Percentiles rank a stretch among this genome's conserved stretches.
These are phyloP conservation scores for Gerris lacustris DNA, from an alignment of 2,888 invertebrate species.

Conservation along the genomic window DNA sequence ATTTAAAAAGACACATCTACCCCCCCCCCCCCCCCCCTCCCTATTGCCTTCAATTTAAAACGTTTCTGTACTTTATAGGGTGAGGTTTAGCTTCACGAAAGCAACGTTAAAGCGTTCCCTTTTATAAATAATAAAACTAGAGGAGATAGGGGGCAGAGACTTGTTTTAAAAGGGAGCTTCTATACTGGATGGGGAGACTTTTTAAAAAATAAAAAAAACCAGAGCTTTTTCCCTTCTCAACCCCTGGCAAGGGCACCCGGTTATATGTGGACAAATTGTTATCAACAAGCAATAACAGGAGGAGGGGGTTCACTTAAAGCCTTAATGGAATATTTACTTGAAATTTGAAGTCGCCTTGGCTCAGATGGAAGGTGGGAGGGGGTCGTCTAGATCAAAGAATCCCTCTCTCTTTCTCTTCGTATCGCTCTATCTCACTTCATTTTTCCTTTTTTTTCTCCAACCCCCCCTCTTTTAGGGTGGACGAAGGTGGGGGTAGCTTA, in stretches of 20 bases:
- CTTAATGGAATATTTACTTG: conserved; percentile 3
- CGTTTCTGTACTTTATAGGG: too few relatives aligned
- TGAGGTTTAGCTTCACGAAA: too few relatives aligned
- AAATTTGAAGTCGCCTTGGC: conserved; percentile 1
- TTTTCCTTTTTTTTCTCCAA: background rate
- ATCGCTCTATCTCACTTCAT: conserved; percentile 6
- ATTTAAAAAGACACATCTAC: too few relatives aligned
- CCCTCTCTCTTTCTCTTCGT: conserved; percentile 5
- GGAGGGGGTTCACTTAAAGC: conserved; percentile 1
- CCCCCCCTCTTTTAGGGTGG: background rate
- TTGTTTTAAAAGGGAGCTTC: background rate
- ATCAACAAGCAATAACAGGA: background rate
- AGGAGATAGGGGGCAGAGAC: background rate
- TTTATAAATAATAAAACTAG: conserved; percentile 3
- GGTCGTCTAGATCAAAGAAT: conserved; percentile 8
- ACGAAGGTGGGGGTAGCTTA: background rate
- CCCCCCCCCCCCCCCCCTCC: too few relatives aligned
- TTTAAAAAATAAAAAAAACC: too few relatives aligned
- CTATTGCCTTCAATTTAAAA: too few relatives aligned
- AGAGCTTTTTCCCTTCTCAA: too few relatives aligned
- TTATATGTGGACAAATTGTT: conserved; percentile 5
- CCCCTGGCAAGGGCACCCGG: background rate
- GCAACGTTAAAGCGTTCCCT: background rate
- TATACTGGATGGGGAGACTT: too few relatives aligned
- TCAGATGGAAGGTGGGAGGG: conserved; percentile 6